Evolutionary conservation across 2,797 vertebrate species (phyloP).

Genomic region (Columba guinea): DNA sequence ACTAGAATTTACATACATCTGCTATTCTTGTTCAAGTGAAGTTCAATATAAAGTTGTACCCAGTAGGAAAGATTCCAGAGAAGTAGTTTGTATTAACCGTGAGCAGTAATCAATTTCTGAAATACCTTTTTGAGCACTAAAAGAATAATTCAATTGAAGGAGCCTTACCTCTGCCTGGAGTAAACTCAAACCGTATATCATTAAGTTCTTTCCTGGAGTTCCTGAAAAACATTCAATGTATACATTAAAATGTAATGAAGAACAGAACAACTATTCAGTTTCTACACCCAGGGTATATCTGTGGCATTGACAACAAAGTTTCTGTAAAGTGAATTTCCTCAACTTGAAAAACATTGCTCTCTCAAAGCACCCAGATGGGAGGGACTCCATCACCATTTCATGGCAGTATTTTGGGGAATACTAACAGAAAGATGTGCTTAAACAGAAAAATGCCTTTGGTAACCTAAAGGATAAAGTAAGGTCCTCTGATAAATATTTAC

Average conservation of each 20-base stretch:
- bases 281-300: background rate
- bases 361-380: background rate
- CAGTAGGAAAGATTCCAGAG: constrained; percentile 34
- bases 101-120: constrained; percentile 68
- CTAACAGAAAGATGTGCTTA: background rate
- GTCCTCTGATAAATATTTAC: background rate
- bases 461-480: background rate
- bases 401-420: background rate
- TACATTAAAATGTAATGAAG: constrained; percentile 71
- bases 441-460: background rate
- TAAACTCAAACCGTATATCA: constrained; percentile 98
- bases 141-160: constrained; percentile 66
- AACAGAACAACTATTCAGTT: background rate
- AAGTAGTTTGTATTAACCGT: constrained; percentile 49
- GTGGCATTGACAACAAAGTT: background rate
- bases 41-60: constrained; percentile 34
- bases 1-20: constrained; percentile 2
- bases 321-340: background rate
- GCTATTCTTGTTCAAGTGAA: constrained; percentile 1
- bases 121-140: constrained; percentile 65
- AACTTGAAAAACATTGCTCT: background rate
- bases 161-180: constrained; percentile 93
- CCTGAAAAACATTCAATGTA: constrained; percentile 79
- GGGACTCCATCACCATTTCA: background rate
- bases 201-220: constrained; percentile 98